Base-by-base conservation (phyloP, 2,797 vertebrate species). In the Hozukius guyotensis region DNA sequence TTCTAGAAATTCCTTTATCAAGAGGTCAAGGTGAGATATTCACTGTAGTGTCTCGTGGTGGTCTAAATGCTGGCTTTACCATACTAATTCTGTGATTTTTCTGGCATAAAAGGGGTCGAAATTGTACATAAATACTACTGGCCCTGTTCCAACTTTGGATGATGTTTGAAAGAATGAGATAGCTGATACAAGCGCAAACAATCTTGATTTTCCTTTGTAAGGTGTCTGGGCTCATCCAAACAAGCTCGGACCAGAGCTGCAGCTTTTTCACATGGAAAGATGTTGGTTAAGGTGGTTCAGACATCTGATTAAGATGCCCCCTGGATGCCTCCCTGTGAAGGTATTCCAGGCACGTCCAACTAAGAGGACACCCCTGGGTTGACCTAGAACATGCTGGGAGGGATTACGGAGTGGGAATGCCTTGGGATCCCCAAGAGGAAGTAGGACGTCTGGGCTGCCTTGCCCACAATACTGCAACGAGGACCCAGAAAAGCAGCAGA, bases 381-480 rank as follows among this genome's bases (percentile, higher is more conserved):
- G 71, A 78, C 74, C 52, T 25, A 14, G 18, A 61, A 18, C 75
- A 80, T 27, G 12, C 75, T 61, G 59, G 8, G 13, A 77, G 59
- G 42, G 52, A 72, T 36, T 42, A 53, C 6, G 1, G 31, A 53
- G 8, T 1, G 14, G 80, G 34, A 77, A 76, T 63, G 64, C 34
- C 42, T 67, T 34, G 38, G 73, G 29, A 68, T 71, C 20, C 68
- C 60, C 34, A 57, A 63, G 64, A 67, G 46, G 22, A 76, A 34
- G 32, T 22, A 63, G 53, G 49, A 59, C 57, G 7, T 69, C 32
- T 57, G 31, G 10, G 12, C 29, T 55, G 46, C 62, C 11, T 10
- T 29, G 9, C 24, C 11, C 1, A 8, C 27, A 46, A 20, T 32
- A 24, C 31, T 2, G 11, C 9, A 29, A 16, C 18, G 13, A 22